Evolutionary conservation across 2,888 invertebrate genomes (phyloP), one percentile per base, ranked within the genome.

Genomic region (Eupithecia subfuscata): DNA sequence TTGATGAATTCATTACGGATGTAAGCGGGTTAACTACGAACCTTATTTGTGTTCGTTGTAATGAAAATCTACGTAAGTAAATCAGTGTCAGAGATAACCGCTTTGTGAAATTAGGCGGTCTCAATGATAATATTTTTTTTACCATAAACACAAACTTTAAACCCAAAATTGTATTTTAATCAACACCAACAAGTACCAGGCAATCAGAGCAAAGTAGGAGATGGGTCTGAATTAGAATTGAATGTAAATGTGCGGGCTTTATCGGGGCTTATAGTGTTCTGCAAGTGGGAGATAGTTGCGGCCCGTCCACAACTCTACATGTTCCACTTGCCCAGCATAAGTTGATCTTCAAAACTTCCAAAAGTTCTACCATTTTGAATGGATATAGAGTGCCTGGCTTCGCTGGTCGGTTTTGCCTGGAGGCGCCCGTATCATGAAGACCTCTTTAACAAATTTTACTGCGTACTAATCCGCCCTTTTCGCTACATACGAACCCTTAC

Each of bases 161-260:
- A 67, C 65, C 37, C 85, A 81, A 81, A 85, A 86, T 85, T 85
- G 84, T 86, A 87, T 91, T 93, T 94, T 94, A 94, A 95, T 95
- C 93, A 94, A 91, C 85, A 87, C 81, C 81, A 86, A 91, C 92
- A 91, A 91, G 89, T 90, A 91, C 89, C 89, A 92, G 90, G 93
- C 93, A 93, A 95, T 95, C 94, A 93, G 89, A 83, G 84, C 82
- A 84, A 85, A 92, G 92, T 92, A 90, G 90, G 84, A 90, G 88
- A 90, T 91, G 92, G 90, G 88, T 87, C 89, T 86, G 89, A 94
- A 95, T 95, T 94, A 94, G 94, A 94, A 95, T 95, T 95, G 94
- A 95, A 95, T 95, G 95, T 95, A 95, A 95, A 95, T 95, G 95
- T 95, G 95, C 95, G 95, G 95, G 95, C 94, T 94, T 95, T 95